A percentile compares a stretch with the other conserved stretches of the same genome.
Conservation (phyloP, 2,797 vertebrate genomes). For the Phataginus tricuspis region DNA sequence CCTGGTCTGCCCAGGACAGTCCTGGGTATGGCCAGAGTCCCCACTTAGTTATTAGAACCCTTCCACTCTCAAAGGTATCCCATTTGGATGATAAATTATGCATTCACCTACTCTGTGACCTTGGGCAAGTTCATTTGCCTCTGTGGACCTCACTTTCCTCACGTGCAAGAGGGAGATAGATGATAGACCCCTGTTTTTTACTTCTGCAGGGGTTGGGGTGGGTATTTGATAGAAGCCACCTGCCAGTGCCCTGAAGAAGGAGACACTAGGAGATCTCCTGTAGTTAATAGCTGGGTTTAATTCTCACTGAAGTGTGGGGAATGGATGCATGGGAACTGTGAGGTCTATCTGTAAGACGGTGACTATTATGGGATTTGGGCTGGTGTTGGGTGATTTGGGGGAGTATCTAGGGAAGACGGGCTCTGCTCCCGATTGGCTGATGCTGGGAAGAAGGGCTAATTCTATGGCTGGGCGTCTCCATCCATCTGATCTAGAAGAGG, state of each 20-base stretch:
- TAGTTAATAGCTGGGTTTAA: neutral
- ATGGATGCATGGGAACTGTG: accelerated
- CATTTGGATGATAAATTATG: too few species aligned
- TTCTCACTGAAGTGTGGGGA: neutral
- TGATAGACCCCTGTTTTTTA: accelerated
- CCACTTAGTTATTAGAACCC: accelerated
- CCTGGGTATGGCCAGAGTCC: accelerated
- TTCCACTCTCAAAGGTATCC: neutral
- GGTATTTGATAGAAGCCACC: neutral
- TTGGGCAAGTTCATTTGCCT: neutral
- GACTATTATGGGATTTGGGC: neutral
- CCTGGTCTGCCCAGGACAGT: neutral
- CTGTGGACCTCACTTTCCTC: neutral
- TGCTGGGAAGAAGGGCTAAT: accelerated
- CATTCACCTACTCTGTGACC: too few species aligned
- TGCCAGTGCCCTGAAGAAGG: accelerated
- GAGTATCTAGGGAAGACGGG: neutral
- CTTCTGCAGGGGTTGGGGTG: neutral
- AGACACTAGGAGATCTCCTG: neutral
- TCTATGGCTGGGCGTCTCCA: accelerated
- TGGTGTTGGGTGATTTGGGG: neutral
- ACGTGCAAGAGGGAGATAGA: neutral
- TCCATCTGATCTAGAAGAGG: neutral
- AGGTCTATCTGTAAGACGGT: neutral
- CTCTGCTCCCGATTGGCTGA: neutral